phyloP scores from a whole-genome alignment of 2,113 vertebrate genomes.

The Cyanoliseus patagonus region DNA sequence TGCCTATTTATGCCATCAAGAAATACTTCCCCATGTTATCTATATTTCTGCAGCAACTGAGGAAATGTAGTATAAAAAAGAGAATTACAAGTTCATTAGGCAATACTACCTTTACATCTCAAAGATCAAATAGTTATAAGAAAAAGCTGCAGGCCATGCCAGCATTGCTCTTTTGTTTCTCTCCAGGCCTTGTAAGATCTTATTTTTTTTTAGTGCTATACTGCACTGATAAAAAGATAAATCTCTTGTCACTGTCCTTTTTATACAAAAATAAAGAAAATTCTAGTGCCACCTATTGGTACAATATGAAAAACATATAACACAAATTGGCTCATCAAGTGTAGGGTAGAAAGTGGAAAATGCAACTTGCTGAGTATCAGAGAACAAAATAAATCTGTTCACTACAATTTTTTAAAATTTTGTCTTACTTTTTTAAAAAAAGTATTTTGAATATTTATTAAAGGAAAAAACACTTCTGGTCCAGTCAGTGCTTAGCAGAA shows the following conservation, averaged over 20 bases:
- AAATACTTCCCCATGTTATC: neutral
- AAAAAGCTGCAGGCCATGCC: conserved; percentile 31
- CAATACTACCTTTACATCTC: neutral
- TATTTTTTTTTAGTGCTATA: neutral
- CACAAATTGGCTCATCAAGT: neutral
- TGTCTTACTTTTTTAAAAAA: neutral
- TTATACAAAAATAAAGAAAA: neutral
- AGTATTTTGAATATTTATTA: neutral
- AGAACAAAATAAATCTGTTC: neutral
- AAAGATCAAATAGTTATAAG: conserved; percentile 8
- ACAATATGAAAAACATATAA: neutral
- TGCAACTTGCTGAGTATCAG: neutral
- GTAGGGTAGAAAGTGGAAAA: neutral
- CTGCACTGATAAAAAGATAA: neutral
- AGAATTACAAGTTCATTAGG: neutral
- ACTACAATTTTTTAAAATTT: neutral
- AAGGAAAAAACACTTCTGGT: neutral
- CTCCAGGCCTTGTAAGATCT: neutral
- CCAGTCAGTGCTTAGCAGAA: neutral
- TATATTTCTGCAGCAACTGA: neutral
- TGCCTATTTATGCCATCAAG: neutral
- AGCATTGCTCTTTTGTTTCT: conserved; percentile 8
- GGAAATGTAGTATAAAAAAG: neutral
- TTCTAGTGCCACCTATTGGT: conserved; percentile 41
- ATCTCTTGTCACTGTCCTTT: neutral